Evolutionary conservation across 2,888 invertebrate genomes (phyloP), one percentile per base, ranked within the genome.

Genomic region (Catonia carolina): DNA sequence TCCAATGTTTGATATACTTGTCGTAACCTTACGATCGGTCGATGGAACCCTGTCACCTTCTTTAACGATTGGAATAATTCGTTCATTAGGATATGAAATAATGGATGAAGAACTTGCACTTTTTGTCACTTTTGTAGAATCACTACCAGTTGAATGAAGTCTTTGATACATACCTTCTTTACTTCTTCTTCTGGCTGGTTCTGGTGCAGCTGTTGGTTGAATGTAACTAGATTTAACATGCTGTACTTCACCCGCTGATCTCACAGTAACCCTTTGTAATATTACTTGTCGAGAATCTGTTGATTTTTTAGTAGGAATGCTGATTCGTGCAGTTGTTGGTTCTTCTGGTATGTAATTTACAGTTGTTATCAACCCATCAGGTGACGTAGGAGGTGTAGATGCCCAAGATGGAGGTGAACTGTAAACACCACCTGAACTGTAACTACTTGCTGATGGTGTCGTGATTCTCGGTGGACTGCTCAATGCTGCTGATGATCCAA

Each of bases 1-100:
- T 3, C 83, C 83, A 62, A 83, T 83, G 64, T 77, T 83, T 0
- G 81, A 78, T 65, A 83, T 83, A 67, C 80, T 80, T 1, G 82
- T 75, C 18, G 79, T 74, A 54, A 72, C 68, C 23, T 51, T 37
- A n/a, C 57, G 56, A 5, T 58, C 53, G 1, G 33, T 23, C 8
- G 49, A 36, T 12, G 61, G 59, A n/a, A 27, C 66, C 4, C 60
- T 35, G 56, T 37, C 48, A 10, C 15, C 23, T 27, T 56, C 54
- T 48, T 31, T 41, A 15, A 37, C 53, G 8, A 56, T 53, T 33
- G 61, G 61, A n/a, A 55, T 52, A n/a, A 37, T 45, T 14, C 56
- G 52, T 45, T 58, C 55, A 18, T 39, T 39, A 4, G 20, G 55
- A 12, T 52, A 45, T 7, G 54, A 39, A 6, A 53, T 42, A n/a